Evolutionary conservation across 2,888 invertebrate genomes (phyloP).

Genomic region (Ellobium chinense): DNA sequence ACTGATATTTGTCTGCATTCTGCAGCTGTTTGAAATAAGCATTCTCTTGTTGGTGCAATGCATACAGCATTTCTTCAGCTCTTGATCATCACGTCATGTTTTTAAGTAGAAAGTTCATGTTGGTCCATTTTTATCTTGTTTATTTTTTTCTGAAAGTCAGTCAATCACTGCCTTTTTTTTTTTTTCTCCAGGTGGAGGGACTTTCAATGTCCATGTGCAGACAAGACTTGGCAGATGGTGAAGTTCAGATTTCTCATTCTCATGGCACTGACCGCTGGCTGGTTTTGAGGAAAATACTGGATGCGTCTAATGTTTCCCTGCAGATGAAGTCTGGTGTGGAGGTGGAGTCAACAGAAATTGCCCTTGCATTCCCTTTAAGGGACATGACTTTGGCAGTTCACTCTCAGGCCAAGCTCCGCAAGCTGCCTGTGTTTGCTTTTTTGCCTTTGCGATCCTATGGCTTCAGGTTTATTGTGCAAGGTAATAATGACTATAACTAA

Average conservation of each 20-base stretch:
- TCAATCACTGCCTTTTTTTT: neutral
- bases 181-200: constrained; percentile 62
- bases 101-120: too few relatives aligned
- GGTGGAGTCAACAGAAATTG: constrained; percentile 77
- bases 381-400: neutral
- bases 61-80: too few relatives aligned
- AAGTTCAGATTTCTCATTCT: constrained; percentile 71
- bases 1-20: too few relatives aligned
- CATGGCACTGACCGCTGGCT: constrained; percentile 70
- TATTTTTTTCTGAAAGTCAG: too few relatives aligned
- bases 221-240: constrained; percentile 64
- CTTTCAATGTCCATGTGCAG: constrained; percentile 63
- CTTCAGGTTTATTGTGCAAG: constrained; percentile 78
- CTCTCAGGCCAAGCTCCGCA: constrained; percentile 39
- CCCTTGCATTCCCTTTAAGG: constrained; percentile 73
- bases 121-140: too few relatives aligned
- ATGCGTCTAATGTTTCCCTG: constrained; percentile 69
- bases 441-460: constrained; percentile 78
- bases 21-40: too few relatives aligned
- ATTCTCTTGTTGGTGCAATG: too few relatives aligned
- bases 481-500: too few relatives aligned
- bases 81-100: too few relatives aligned
- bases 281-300: constrained; percentile 71
- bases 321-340: constrained; percentile 76
- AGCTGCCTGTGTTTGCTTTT: constrained; percentile 78